Percentiles rank a stretch among this genome's conserved stretches.
Evolutionary conservation across 1,140 invertebrate genomes (phyloP).

Genomic region (Cecropterus lyciades): DNA sequence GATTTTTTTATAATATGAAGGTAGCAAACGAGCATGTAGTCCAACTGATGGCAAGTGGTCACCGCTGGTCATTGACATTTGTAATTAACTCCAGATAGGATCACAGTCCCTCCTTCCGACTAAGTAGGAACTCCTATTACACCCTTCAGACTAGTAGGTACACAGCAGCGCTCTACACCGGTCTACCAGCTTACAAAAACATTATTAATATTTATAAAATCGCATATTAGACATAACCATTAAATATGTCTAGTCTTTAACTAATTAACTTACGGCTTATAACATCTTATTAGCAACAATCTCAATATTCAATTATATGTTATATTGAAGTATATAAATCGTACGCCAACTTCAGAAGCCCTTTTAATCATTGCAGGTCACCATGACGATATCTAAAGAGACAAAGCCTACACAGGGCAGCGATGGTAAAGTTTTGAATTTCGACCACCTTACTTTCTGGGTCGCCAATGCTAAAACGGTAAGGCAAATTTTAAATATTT

Average conservation of each 20-base stretch:
- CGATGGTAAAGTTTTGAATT: conserved; percentile 60
- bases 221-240: not conserved
- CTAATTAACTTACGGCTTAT: not conserved
- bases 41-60: too few relatives aligned
- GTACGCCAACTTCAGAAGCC: not conserved
- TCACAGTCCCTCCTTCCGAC: too few relatives aligned
- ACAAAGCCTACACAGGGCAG: conserved; percentile 42
- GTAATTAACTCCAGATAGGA: too few relatives aligned
- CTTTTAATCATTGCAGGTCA: conserved; percentile 39
- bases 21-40: too few relatives aligned
- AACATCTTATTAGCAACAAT: not conserved
- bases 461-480: conserved; percentile 75
- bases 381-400: conserved; percentile 47
- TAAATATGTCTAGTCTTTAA: not conserved
- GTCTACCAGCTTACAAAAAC: too few relatives aligned
- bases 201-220: not conserved
- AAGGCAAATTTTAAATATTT: conserved; percentile 39
- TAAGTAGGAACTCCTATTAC: too few relatives aligned
- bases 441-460: conserved; percentile 71
- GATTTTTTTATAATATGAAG: too few relatives aligned
- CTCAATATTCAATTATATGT: not conserved
- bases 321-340: not conserved
- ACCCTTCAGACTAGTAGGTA: too few relatives aligned
- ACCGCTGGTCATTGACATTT: too few relatives aligned
- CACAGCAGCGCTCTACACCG: too few relatives aligned